Evolutionary conservation across 2,888 invertebrate genomes (phyloP).

Genomic region (Smittia aterrima): DNA sequence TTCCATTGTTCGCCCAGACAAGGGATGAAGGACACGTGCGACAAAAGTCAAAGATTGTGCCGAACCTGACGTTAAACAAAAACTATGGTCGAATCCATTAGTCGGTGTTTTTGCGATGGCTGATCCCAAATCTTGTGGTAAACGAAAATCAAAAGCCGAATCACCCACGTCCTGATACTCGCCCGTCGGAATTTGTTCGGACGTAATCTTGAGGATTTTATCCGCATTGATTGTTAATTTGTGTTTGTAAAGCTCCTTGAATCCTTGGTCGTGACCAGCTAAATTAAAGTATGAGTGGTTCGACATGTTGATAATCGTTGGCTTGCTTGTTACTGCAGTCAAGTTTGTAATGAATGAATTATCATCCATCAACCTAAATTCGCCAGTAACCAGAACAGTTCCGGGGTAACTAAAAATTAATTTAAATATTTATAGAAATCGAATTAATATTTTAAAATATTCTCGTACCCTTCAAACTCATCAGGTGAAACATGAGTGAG

Average conservation of each 20-base stretch:
- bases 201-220: conserved; percentile 69
- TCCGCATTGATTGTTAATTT: conserved; percentile 72
- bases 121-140: conserved; percentile 62
- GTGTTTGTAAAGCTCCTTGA: conserved; percentile 66
- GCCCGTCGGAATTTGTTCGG: conserved; percentile 72
- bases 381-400: conserved; percentile 66
- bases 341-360: conserved; percentile 74
- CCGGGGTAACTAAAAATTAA: conserved; percentile 64
- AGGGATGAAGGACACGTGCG: conserved; percentile 66
- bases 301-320: conserved; percentile 83
- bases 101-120: conserved; percentile 66
- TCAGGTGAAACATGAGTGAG: conserved; percentile 75
- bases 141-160: conserved; percentile 71
- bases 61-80: conserved; percentile 66
- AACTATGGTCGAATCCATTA: conserved; percentile 81
- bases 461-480: conserved; percentile 72
- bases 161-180: conserved; percentile 65
- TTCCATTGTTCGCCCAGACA: conserved; percentile 71
- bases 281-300: conserved; percentile 91
- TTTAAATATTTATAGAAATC: too few species aligned
- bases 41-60: conserved; percentile 61
- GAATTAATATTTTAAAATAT: too few species aligned
- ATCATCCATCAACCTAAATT: conserved; percentile 69
- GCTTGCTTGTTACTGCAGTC: conserved; percentile 70
- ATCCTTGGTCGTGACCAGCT: conserved; percentile 74